Percentiles rank a stretch among this genome's conserved stretches.
Conservation (phyloP, 2,888 invertebrate genomes). For the Koerneria pararmatus region DNA sequence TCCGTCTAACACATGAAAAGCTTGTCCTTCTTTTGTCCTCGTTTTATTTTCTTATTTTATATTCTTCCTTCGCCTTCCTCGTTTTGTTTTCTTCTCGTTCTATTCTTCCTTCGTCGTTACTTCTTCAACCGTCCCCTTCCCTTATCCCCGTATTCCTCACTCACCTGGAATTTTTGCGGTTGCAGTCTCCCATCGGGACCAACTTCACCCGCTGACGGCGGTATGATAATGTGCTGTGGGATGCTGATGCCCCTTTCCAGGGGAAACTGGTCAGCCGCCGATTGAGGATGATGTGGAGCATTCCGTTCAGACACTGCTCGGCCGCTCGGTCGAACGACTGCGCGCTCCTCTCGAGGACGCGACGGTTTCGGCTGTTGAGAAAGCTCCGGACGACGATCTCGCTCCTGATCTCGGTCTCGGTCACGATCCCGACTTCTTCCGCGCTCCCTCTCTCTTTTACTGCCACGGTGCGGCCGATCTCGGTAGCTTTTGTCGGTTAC, state of each 20-base stretch:
- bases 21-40: too few relatives aligned
- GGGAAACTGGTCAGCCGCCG: slow-evolving; percentile 12
- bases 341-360: too few relatives aligned
- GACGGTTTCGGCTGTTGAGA: background rate
- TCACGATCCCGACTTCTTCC: background rate
- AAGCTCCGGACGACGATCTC: too few relatives aligned
- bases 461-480: background rate
- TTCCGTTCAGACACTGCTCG: background rate
- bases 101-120: background rate
- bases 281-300: background rate
- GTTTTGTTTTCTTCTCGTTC: background rate
- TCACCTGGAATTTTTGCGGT: slow-evolving; percentile 41
- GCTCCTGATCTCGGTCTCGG: slow-evolving; percentile 3
- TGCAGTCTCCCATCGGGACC: slow-evolving; percentile 43
- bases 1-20: too few relatives aligned
- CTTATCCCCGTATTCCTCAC: too few relatives aligned
- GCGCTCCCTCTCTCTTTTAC: background rate
- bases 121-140: background rate
- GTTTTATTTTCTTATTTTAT: too few relatives aligned
- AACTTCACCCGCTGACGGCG: slow-evolving; percentile 42
- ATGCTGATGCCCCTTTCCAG: slow-evolving; percentile 40
- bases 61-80: slow-evolving; percentile 10
- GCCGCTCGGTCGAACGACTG: too few relatives aligned
- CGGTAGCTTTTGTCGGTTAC: background rate
- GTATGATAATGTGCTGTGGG: slow-evolving; percentile 58